These are phyloP conservation scores for Pungitius pungitius DNA, from an alignment of 2,113 vertebrate genomes.

Conservation along the genomic window DNA sequence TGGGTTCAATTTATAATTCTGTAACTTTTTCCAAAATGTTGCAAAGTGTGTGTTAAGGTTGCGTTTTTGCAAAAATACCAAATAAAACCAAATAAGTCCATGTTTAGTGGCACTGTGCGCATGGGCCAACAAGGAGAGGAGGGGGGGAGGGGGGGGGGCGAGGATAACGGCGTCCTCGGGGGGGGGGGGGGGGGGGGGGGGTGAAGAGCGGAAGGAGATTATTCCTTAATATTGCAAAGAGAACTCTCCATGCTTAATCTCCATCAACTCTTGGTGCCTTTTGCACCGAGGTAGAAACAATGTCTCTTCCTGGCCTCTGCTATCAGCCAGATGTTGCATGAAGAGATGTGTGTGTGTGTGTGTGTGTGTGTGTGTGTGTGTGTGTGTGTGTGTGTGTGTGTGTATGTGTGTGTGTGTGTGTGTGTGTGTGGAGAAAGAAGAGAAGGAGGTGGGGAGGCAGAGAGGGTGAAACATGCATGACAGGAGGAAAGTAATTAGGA, in stretches of 20 bases:
- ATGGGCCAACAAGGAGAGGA: background rate
- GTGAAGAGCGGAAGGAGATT: background rate
- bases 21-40: background rate
- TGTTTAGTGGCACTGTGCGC: background rate
- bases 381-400: background rate
- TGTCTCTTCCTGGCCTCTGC: conserved; percentile 49
- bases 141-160: background rate
- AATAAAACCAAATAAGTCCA: background rate
- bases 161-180: background rate
- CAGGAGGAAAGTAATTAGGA: background rate
- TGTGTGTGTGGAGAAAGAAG: background rate
- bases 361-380: background rate
- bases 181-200: background rate
- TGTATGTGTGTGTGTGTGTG: conserved; percentile 3
- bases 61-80: background rate
- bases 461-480: conserved; percentile 5
- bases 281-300: conserved; percentile 15
- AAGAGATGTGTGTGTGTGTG: conserved; percentile 14
- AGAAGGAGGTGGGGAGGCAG: background rate
- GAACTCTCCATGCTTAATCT: background rate
- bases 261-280: background rate
- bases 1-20: background rate
- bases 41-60: background rate
- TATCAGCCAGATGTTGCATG: conserved; percentile 49
- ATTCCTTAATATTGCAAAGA: background rate